Conservation (phyloP, 2,888 invertebrate species). For the Xanthia icteritia region DNA sequence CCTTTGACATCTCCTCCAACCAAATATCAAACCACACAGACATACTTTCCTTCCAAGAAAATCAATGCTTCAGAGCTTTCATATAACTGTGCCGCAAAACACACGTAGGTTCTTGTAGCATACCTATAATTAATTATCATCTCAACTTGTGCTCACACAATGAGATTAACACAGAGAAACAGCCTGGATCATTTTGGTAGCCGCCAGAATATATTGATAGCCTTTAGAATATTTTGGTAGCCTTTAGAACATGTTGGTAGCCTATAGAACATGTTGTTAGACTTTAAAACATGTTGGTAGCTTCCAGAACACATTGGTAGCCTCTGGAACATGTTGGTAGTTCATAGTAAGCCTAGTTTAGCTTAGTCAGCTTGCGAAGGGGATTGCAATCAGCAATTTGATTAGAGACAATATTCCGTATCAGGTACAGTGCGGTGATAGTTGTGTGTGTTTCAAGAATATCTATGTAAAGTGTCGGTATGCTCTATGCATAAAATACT, state of each 20-base stretch:
- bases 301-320: not conserved
- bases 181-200: not conserved
- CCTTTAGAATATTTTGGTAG: not conserved
- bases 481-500: not conserved
- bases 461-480: too few relatives aligned
- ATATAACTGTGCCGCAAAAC: not conserved
- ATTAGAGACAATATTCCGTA: constrained; percentile 25
- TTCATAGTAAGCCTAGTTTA: not conserved
- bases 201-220: too few relatives aligned
- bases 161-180: constrained; percentile 8
- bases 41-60: not conserved
- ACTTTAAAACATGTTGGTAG: not conserved
- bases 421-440: not conserved
- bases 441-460: not conserved
- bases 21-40: not conserved
- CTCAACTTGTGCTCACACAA: not conserved
- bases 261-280: not conserved
- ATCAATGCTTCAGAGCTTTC: not conserved
- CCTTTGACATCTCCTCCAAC: not conserved
- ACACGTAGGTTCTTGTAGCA: not conserved
- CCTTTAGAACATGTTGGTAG: too few relatives aligned
- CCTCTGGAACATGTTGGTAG: not conserved
- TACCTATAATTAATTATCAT: not conserved
- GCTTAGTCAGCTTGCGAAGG: not conserved
- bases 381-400: constrained; percentile 26